A percentile compares a stretch with the other conserved stretches of the same genome.
phyloP scores from a whole-genome alignment of 2,797 vertebrate genomes.

The Protonibea diacanthus region DNA sequence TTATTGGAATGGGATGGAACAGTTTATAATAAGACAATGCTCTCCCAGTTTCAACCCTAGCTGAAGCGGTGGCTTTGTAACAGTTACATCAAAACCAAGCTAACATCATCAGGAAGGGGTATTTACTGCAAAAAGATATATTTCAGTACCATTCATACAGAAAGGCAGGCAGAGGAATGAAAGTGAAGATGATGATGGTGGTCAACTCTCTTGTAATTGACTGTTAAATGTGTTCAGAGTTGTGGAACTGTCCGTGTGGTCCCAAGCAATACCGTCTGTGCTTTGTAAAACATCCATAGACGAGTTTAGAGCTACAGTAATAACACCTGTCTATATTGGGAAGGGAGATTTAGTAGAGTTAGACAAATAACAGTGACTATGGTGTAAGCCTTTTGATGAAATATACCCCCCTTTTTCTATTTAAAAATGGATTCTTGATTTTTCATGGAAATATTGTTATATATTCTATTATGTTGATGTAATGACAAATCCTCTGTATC shows the following conservation, averaged over 20 bases:
- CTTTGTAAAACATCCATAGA: constrained; percentile 95
- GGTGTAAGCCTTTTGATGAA: constrained; percentile 97
- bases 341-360: constrained; percentile 94
- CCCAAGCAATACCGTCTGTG: constrained; percentile 98
- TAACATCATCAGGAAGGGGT: constrained; percentile 69
- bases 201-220: constrained; percentile 94
- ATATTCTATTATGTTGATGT: constrained; percentile 88
- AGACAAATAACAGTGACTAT: constrained; percentile 95
- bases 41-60: constrained; percentile 73
- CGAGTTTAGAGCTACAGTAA: constrained; percentile 90
- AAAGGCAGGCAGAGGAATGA: constrained; percentile 71
- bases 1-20: constrained; percentile 78
- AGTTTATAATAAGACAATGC: constrained; percentile 75
- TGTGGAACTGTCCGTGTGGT: constrained; percentile 93
- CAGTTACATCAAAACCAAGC: constrained; percentile 69
- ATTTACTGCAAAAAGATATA: constrained; percentile 78
- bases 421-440: constrained; percentile 93
- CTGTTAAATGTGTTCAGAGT: constrained; percentile 95
- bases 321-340: constrained; percentile 92
- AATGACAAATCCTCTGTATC: constrained; percentile 86
- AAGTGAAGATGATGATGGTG: constrained; percentile 70
- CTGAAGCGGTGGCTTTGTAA: constrained; percentile 76
- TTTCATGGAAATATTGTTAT: constrained; percentile 91
- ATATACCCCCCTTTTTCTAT: constrained; percentile 93
- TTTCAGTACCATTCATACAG: constrained; percentile 75